phyloP scores from a whole-genome alignment of 2,888 invertebrate species.

The Carpatolechia fugitivella region DNA sequence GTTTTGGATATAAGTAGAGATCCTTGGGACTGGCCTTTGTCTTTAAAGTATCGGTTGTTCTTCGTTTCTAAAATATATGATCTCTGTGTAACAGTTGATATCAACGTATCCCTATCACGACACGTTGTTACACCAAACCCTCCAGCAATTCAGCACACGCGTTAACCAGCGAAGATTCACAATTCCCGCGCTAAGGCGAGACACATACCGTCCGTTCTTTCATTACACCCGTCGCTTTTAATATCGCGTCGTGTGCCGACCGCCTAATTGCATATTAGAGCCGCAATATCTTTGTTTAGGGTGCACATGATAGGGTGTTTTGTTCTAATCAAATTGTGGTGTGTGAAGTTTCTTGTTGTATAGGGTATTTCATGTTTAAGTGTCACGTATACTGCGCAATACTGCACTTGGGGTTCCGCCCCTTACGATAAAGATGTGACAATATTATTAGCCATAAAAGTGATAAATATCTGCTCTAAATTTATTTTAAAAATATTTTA shows the following conservation, averaged over 20 bases:
- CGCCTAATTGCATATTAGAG: slow-evolving; percentile 57
- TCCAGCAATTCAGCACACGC: slow-evolving; percentile 53
- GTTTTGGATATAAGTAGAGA: too few species aligned
- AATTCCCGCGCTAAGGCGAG: slow-evolving; percentile 38
- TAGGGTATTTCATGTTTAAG: background rate
- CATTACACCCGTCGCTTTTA: slow-evolving; percentile 44
- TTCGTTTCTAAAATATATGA: too few species aligned
- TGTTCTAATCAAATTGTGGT: slow-evolving; percentile 18
- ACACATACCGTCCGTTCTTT: slow-evolving; percentile 39
- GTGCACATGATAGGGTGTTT: slow-evolving; percentile 16
- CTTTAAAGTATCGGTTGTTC: too few species aligned
- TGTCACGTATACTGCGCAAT: background rate
- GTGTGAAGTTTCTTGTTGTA: background rate
- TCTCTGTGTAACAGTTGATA: background rate
- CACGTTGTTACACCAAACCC: slow-evolving; percentile 28
- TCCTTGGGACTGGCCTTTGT: too few species aligned
- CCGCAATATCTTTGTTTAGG: slow-evolving; percentile 27
- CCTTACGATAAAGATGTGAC: background rate
- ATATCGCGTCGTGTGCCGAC: slow-evolving; percentile 32
- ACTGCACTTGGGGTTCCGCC: background rate
- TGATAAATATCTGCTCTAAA: too few species aligned
- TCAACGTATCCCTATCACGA: slow-evolving; percentile 19
- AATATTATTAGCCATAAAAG: too few species aligned
- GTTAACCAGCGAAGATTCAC: slow-evolving; percentile 43
- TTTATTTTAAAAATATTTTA: too few species aligned